Percentiles rank a stretch among this genome's conserved stretches.
These are phyloP conservation scores for Apoda limacodes DNA, from an alignment of 2,888 invertebrate genomes.

Conservation along the genomic window DNA sequence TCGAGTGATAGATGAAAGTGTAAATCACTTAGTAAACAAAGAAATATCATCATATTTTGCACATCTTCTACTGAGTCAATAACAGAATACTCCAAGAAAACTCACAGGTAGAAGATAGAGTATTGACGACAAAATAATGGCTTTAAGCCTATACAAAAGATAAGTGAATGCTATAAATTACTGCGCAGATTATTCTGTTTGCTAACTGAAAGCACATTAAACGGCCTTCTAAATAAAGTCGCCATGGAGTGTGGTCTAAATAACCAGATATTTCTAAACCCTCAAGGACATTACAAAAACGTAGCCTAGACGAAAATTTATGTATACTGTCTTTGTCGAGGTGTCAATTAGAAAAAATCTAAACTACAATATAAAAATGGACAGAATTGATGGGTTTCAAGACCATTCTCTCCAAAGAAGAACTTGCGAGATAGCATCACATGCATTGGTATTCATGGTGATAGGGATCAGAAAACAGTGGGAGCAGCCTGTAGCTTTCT, in stretches of 20 bases:
- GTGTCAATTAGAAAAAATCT: slow-evolving; percentile 22
- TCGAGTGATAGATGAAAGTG: no score
- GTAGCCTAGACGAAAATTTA: slow-evolving; percentile 7
- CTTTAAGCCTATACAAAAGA: slow-evolving; percentile 5
- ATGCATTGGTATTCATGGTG: slow-evolving; percentile 6
- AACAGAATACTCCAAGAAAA: no score
- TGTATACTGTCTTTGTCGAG: slow-evolving; percentile 17
- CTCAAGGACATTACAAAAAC: neutral
- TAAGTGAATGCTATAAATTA: slow-evolving; percentile 4
- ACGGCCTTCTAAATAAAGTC: neutral
- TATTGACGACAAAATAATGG: slow-evolving; percentile 8
- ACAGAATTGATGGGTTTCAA: slow-evolving; percentile 22
- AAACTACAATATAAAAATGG: slow-evolving; percentile 18
- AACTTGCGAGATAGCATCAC: neutral
- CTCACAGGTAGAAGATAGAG: no score
- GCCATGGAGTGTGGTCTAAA: slow-evolving; percentile 16
- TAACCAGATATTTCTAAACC: slow-evolving; percentile 9
- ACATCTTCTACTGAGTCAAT: no score
- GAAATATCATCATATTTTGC: no score
- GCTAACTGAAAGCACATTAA: neutral
- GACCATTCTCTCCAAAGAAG: slow-evolving; percentile 7
- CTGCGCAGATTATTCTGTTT: slow-evolving; percentile 2
- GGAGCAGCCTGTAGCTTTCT: slow-evolving; percentile 7
- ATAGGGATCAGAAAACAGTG: slow-evolving; percentile 1
- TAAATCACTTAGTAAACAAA: no score